Evolutionary conservation across 1,140 invertebrate species (phyloP).

Genomic region (Drosophila virilis): DNA sequence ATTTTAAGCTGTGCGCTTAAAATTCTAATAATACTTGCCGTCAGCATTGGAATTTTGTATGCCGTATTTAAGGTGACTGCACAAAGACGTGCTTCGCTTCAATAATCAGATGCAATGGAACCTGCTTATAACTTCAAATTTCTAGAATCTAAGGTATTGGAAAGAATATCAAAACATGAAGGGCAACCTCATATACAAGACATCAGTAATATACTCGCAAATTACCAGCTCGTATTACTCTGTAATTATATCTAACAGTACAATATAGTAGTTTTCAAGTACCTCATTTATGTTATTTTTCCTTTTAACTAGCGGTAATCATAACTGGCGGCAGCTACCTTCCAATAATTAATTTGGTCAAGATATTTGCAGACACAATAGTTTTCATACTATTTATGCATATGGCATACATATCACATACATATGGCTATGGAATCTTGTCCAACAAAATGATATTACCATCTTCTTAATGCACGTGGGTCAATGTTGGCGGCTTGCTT

Average conservation of each 20-base stretch:
- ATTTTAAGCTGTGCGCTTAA: conserved; percentile 6
- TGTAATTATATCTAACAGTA: not conserved
- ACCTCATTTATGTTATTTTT: no score
- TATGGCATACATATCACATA: no score
- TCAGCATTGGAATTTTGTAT: conserved; percentile 30
- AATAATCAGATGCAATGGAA: not conserved
- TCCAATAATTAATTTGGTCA: no score
- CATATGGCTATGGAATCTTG: no score
- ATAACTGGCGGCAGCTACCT: no score
- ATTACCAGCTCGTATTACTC: conserved; percentile 5
- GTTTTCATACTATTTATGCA: no score
- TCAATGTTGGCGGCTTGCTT: no score
- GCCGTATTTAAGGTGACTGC: conserved; percentile 14
- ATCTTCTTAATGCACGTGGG: no score
- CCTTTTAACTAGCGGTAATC: no score
- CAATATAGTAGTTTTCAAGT: not conserved
- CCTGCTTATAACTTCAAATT: not conserved
- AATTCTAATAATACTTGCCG: conserved; percentile 16
- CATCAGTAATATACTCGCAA: conserved; percentile 1
- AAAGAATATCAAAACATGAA: not conserved
- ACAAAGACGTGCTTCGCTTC: conserved; percentile 4
- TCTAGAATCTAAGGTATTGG: not conserved
- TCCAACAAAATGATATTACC: no score
- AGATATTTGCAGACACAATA: no score
- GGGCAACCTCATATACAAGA: no score